phyloP scores from a whole-genome alignment of 2,113 vertebrate genomes.

The Lathamus discolor region DNA sequence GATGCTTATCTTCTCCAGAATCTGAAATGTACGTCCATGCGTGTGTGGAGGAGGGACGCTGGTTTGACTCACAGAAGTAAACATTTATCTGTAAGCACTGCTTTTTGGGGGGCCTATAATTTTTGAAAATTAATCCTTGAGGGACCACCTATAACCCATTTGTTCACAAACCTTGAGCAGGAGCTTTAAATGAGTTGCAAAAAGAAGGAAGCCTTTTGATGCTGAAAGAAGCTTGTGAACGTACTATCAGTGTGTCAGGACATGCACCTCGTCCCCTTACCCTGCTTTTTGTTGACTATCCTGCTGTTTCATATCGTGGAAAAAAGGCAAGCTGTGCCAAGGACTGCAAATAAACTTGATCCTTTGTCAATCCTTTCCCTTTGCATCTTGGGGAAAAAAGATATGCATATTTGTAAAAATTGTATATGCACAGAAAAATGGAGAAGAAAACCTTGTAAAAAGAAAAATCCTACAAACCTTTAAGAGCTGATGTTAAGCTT shows the following conservation, averaged over 20 bases:
- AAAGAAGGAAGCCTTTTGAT: background rate
- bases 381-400: background rate
- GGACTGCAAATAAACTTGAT: background rate
- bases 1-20: background rate
- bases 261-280: background rate
- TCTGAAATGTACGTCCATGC: background rate
- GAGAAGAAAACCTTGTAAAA: background rate
- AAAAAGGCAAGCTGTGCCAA: background rate
- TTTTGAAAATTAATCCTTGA: conserved; percentile 3
- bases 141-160: background rate
- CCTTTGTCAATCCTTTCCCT: background rate
- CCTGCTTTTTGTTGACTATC: background rate
- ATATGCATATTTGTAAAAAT: background rate
- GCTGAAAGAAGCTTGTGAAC: background rate
- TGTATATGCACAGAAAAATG: background rate
- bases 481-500: background rate
- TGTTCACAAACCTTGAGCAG: background rate
- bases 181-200: background rate
- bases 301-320: background rate
- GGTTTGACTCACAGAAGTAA: background rate
- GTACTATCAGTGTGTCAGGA: background rate
- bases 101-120: background rate
- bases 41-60: rapidly evolving
- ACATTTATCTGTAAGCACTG: background rate
- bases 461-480: background rate